These are phyloP conservation scores for Myiotriccus ornatus DNA, from an alignment of 2,797 vertebrate species.

Conservation along the genomic window DNA sequence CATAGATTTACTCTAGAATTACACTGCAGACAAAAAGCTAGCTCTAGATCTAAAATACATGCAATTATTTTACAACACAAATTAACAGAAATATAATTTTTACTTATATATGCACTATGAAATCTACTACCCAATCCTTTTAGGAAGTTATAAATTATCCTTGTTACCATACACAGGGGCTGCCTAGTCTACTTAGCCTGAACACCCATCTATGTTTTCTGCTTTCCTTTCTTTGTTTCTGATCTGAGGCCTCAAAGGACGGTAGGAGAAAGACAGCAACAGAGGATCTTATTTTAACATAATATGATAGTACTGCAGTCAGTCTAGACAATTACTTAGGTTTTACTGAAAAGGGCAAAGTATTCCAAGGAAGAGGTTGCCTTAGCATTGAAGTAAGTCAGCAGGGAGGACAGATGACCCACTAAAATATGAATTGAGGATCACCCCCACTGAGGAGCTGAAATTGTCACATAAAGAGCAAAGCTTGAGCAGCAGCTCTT, in stretches of 20 bases:
- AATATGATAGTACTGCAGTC: background rate
- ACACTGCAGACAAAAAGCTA: background rate
- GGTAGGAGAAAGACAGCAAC: background rate
- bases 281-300: background rate
- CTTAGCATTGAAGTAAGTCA: background rate
- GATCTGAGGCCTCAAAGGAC: background rate
- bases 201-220: background rate
- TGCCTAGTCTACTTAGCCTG: background rate
- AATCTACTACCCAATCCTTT: background rate
- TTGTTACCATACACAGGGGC: background rate
- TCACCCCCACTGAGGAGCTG: background rate
- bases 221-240: background rate
- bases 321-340: background rate
- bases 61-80: background rate
- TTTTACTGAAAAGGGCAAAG: background rate
- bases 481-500: background rate
- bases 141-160: background rate
- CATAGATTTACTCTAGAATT: background rate
- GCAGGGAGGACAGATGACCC: conserved; percentile 7
- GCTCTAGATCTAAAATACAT: background rate
- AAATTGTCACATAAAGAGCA: conserved; percentile 21
- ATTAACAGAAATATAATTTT: background rate
- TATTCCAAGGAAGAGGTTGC: background rate
- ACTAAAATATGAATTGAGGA: background rate
- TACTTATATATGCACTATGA: background rate